phyloP scores from a whole-genome alignment of 53 echinoderm and acorn worm species.

The Henricia sp. region DNA sequence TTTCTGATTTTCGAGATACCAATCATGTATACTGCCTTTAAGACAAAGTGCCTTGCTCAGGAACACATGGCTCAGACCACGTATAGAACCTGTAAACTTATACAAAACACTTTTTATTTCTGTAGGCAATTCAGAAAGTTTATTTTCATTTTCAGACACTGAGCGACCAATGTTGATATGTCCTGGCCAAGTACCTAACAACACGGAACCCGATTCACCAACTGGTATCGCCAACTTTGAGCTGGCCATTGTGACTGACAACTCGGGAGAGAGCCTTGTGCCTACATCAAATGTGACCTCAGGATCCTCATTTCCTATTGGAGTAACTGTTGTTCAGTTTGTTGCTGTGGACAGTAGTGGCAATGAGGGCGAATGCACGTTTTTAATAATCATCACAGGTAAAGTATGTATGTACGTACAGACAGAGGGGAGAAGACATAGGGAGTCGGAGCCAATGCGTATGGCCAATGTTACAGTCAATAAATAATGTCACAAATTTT shows the following conservation, averaged over 20 bases:
- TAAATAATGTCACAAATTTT: neutral
- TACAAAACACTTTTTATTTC: neutral
- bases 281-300: neutral
- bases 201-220: neutral
- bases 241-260: neutral
- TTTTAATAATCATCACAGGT: slow-evolving; percentile 20
- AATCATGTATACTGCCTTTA: no score
- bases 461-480: neutral
- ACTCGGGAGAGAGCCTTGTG: neutral
- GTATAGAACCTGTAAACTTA: no score
- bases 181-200: neutral
- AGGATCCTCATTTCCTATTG: neutral
- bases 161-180: slow-evolving; percentile 13
- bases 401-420: neutral
- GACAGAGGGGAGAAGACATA: neutral
- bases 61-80: no score
- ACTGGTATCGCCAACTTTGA: neutral
- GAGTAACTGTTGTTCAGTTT: slow-evolving; percentile 1
- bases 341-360: neutral
- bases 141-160: neutral
- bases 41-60: no score
- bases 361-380: neutral
- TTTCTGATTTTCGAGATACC: no score
- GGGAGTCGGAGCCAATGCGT: no score
- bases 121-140: neutral